Base-by-base conservation (phyloP, 1,140 invertebrate species). In the Hydropsyche tenuis region DNA sequence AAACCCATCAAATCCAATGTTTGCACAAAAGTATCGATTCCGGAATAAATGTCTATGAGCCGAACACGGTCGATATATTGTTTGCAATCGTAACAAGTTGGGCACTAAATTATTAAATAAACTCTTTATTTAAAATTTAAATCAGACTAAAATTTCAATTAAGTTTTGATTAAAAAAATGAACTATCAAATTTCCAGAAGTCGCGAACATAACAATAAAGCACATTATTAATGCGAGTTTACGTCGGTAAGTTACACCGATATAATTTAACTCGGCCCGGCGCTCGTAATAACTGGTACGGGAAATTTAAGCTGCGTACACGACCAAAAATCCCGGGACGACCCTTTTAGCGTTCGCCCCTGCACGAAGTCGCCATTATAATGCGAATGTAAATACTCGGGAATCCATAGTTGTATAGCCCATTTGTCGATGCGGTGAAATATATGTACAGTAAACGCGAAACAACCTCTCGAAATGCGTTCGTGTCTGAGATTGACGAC, bases 231-330 rank as follows among this genome's bases (percentile, higher is more conserved):
- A 53, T 18, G 48, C 16, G 48, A 53, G 48, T 20, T 5, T 18
- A 53, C 6, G 48, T 20, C 6, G 18, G 48, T 53, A 53, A 53
- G 48, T 18, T 18, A 53, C 48, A 20, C 48, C 48, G 48, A 53
- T 53, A 53, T 53, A 53, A 53, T 53, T 53, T 18, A 53, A 53
- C 48, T 53, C 48, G 16, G 48, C 16, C 9, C 30, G 18, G 46
- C 16, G 46, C 14, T n/a, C 4, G 16, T 48, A 48, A 14, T 48
- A 48, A 48, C 46, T 14, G 14, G 46, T 48, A 3, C 14, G 46
- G 48, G 9, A 53, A 53, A 53, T 53, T 53, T 53, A 53, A 53
- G 48, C 48, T 53, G 48, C 14, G 9, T 9, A 53, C 16, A 53
- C 1, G 14, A 53, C 48, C 48, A 53, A 53, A 16, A 18, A 53